Percentiles rank a stretch among this genome's conserved stretches.
phyloP scores from a whole-genome alignment of 2,113 vertebrate genomes.

The Cynopterus brachyotis region DNA sequence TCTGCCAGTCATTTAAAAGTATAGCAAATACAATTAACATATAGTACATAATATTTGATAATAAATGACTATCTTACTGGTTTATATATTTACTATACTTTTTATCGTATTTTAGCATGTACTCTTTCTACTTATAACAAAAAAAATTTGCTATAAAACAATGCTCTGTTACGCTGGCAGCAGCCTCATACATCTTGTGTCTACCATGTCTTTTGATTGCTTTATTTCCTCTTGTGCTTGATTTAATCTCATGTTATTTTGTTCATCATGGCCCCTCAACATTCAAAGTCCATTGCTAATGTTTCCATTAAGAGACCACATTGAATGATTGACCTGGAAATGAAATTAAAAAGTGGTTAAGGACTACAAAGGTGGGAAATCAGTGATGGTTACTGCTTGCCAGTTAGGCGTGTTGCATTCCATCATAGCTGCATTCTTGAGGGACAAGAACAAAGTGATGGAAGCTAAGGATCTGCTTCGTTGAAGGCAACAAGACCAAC shows the following conservation, averaged over 20 bases:
- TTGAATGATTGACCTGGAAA: background rate
- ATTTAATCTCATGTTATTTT: background rate
- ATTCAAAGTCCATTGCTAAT: background rate
- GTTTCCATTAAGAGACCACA: background rate
- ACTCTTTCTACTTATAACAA: background rate
- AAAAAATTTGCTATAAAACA: background rate
- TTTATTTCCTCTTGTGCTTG: background rate
- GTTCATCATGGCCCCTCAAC: too few relatives aligned
- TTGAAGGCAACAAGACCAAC: background rate
- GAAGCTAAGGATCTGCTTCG: background rate
- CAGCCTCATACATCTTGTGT: background rate
- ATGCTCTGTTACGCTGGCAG: background rate
- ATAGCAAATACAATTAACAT: too few relatives aligned
- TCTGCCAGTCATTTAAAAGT: background rate
- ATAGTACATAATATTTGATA: background rate
- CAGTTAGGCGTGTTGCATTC: background rate
- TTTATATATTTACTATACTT: background rate
- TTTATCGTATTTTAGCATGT: background rate
- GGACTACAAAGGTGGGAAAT: background rate
- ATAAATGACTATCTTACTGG: background rate
- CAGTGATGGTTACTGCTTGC: background rate
- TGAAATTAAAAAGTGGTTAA: background rate
- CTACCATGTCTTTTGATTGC: background rate
- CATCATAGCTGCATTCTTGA: background rate
- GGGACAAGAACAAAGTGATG: background rate